A percentile compares a stretch with the other conserved stretches of the same genome.
phyloP scores from a whole-genome alignment of 2,888 invertebrate species.

The Cosmopolites sordidus region DNA sequence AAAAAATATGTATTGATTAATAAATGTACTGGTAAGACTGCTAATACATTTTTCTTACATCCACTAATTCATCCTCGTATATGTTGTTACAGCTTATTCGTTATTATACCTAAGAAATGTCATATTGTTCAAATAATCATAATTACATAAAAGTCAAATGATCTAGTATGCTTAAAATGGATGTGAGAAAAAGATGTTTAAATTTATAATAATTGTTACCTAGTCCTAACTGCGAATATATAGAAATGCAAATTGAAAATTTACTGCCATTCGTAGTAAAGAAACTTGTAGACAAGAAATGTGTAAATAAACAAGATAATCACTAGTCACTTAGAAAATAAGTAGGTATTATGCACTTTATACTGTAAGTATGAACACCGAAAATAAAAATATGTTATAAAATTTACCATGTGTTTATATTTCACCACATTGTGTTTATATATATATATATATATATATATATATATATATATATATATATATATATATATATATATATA shows the following conservation, averaged over 20 bases:
- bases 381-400: constrained; percentile 14
- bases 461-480: too few relatives aligned
- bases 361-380: constrained; percentile 26
- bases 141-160: too few relatives aligned
- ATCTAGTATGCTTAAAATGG: too few relatives aligned
- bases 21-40: constrained; percentile 14
- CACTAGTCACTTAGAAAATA: constrained; percentile 19
- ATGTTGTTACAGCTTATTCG: too few relatives aligned
- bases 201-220: constrained; percentile 8
- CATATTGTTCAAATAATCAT: too few relatives aligned
- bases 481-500: too few relatives aligned
- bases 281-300: constrained; percentile 6
- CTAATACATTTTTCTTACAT: constrained; percentile 1
- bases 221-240: constrained; percentile 12
- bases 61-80: too few relatives aligned
- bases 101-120: too few relatives aligned
- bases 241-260: constrained; percentile 14
- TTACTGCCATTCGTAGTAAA: constrained; percentile 19
- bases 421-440: too few relatives aligned
- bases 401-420: not conserved
- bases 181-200: not conserved
- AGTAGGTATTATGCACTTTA: constrained; percentile 24
- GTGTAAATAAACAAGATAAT: constrained; percentile 22
- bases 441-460: too few relatives aligned
- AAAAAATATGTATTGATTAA: constrained; percentile 4